phyloP scores from a whole-genome alignment of 1,140 invertebrate species.

The Augochlora pura region DNA sequence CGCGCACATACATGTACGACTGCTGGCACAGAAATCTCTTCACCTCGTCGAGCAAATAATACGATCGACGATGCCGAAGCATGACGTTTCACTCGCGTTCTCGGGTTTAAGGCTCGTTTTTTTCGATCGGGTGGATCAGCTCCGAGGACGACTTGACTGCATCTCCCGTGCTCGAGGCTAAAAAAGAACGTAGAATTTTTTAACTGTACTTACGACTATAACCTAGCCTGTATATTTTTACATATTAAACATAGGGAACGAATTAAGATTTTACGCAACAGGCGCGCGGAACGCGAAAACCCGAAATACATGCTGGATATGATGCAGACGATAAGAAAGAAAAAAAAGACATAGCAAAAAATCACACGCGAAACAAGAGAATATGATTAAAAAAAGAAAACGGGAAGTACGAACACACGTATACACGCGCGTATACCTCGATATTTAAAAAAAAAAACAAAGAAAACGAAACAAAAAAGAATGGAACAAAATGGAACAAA shows the following conservation, averaged over 20 bases:
- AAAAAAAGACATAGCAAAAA: conserved; percentile 20
- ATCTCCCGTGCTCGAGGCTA: conserved; percentile 66
- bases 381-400: neutral
- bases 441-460: neutral
- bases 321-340: neutral
- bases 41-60: conserved; percentile 34
- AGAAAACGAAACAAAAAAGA: neutral
- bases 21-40: neutral
- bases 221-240: conserved; percentile 79
- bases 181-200: conserved; percentile 65
- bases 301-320: conserved; percentile 46
- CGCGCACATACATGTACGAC: neutral
- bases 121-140: conserved; percentile 54
- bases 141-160: conserved; percentile 60
- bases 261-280: conserved; percentile 53
- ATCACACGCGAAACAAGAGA: conserved; percentile 14
- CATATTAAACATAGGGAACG: conserved; percentile 71
- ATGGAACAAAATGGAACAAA: no score
- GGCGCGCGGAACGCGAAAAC: conserved; percentile 52
- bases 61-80: conserved; percentile 49
- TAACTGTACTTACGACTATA: conserved; percentile 75
- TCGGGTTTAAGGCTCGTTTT: conserved; percentile 50
- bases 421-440: conserved; percentile 36
- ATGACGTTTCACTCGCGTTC: conserved; percentile 60
- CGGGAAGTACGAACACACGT: conserved; percentile 12